Conservation (phyloP, 2,113 vertebrate genomes). For the Pogona vitticeps region DNA sequence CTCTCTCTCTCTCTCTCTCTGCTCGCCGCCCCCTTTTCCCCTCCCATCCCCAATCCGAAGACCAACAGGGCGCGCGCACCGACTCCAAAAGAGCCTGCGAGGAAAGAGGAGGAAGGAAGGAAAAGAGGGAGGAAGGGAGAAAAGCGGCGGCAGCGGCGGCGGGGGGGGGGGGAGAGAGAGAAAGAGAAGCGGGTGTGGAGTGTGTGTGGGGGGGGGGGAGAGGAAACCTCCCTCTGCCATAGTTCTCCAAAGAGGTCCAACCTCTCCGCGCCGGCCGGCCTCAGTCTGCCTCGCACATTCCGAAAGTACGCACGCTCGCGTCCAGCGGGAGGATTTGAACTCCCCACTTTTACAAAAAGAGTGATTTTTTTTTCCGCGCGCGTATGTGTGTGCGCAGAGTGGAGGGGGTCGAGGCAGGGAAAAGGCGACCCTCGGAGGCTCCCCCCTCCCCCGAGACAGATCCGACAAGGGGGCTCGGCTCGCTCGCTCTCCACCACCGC, state of each 20-base stretch:
- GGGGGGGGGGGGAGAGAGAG: slow-evolving; percentile 30
- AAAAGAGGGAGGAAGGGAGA: no score
- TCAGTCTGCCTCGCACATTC: slow-evolving; percentile 33
- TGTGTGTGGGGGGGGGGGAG: no score
- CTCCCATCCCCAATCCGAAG: no score
- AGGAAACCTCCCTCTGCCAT: slow-evolving; percentile 34
- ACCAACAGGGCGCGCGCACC: no score
- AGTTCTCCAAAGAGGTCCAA: slow-evolving; percentile 23
- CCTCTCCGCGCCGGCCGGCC: neutral
- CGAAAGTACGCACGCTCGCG: slow-evolving; percentile 29
- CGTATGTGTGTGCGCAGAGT: no score
- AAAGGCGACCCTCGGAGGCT: no score
- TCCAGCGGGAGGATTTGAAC: neutral
- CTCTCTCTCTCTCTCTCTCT: neutral
- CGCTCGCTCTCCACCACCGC: no score
- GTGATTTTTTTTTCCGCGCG: no score
- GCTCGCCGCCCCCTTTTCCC: neutral
- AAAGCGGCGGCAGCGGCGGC: no score
- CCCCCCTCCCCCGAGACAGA: no score
- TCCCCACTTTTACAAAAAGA: neutral
- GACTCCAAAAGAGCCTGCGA: slow-evolving; percentile 24
- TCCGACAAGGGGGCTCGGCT: no score
- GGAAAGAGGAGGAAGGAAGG: neutral
- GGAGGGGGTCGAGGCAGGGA: neutral
- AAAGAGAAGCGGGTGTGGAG: no score